Evolutionary conservation across 2,797 vertebrate genomes (phyloP), one percentile per base, ranked within the genome.

Genomic region (Gobio occitaniae): DNA sequence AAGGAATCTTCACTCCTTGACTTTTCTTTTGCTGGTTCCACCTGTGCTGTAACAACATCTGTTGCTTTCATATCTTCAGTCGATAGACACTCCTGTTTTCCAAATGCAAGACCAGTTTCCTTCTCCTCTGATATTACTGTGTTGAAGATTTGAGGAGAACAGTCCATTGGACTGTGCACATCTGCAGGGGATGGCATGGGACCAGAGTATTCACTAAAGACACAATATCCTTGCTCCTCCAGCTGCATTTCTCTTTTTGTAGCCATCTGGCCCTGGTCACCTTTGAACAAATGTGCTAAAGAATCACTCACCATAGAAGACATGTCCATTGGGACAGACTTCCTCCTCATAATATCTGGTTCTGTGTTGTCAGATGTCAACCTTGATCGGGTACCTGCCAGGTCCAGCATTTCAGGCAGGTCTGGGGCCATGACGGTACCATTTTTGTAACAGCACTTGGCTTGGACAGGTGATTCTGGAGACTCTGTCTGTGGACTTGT

Each of bases 171-270:
- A 87, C 96, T 96, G 72, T 95, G 93, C 19, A 96, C 87, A 91
- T 96, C 96, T 68, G 95, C 98, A 72, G 98, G 98, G 29, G 98
- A 99, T 6, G 98, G 98, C 88, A 99, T 96, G 2, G 98, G 98
- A 29, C 98, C 97, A 2, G 97, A 98, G 92, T 99, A 99, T 90
- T 99, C 99, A 92, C 97, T 99, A 89, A 99, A 99, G 89, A 99
- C 98, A 93, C 98, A 99, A 90, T 99, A 99, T 76, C 98, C 98
- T 91, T 99, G 93, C 85, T 99, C 98, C 92, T 99, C 98, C 3
- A 97, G 89, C 78, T 99, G 98, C 89, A 97, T 97, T 63, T 99
- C 97, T 71, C 96, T 96, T 93, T 92, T 95, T 87, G 90, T 90
- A 38, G 76, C 54, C 72, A 90, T 86, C 50, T 94, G 95, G 90